Conservation (phyloP, 1,140 invertebrate genomes). For the Meloidogyne floridensis region DNA sequence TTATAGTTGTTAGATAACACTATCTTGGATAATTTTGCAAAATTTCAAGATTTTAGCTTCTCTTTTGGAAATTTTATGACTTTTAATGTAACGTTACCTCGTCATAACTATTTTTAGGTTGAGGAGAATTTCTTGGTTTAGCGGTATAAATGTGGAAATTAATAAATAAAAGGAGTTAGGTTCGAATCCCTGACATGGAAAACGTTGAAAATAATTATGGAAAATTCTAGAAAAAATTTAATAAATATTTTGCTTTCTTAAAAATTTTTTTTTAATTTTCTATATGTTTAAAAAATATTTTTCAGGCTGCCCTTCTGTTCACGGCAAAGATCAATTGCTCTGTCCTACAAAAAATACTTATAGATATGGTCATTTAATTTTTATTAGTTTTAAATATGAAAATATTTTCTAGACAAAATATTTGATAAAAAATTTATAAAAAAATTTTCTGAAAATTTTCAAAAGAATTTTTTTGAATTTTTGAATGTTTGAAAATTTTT, state of each 20-base stretch:
- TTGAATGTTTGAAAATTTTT: too few relatives aligned
- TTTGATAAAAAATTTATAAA: too few relatives aligned
- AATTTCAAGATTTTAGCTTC: neutral
- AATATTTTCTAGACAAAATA: neutral
- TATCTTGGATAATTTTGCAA: neutral
- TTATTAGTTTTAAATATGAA: neutral
- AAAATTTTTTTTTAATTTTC: too few relatives aligned
- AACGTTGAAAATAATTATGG: too few relatives aligned
- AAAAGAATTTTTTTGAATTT: neutral
- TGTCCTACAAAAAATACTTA: slow-evolving; percentile 50
- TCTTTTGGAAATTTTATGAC: neutral
- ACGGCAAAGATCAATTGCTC: slow-evolving; percentile 56
- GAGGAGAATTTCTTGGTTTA: too few relatives aligned
- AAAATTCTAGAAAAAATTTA: too few relatives aligned
- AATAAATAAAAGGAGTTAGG: too few relatives aligned
- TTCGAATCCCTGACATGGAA: too few relatives aligned
- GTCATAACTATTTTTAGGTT: too few relatives aligned
- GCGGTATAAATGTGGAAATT: too few relatives aligned
- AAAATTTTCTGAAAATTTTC: neutral
- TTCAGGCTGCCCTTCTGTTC: slow-evolving; percentile 53
- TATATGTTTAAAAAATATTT: neutral
- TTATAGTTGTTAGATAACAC: neutral
- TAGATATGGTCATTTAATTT: slow-evolving; percentile 39
- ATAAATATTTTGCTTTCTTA: too few relatives aligned
- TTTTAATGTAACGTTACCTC: too few relatives aligned